Percentiles rank a stretch among this genome's conserved stretches.
Conservation (phyloP, 2,113 vertebrate species). For the Thymallus thymallus region DNA sequence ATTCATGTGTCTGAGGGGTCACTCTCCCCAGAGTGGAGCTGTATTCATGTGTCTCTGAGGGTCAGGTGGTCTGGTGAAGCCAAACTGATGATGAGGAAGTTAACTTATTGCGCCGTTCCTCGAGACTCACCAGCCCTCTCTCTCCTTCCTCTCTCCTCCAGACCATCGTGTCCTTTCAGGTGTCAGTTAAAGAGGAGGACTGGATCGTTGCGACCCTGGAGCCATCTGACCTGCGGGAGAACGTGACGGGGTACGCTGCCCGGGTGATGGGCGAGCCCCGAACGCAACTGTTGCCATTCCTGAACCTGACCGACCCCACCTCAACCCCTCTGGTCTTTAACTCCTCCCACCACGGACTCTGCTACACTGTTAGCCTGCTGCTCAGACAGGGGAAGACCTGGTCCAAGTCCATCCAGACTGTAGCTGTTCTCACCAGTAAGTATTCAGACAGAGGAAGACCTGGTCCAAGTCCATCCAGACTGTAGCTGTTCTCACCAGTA, state of each 20-base stretch:
- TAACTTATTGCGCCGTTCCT: too few species aligned
- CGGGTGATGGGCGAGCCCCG: slow-evolving; percentile 88
- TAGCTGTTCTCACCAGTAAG: slow-evolving; percentile 87
- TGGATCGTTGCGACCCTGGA: slow-evolving; percentile 79
- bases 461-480: slow-evolving; percentile 80
- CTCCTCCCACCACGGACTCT: slow-evolving; percentile 85
- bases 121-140: slow-evolving; percentile 6
- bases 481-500: slow-evolving; percentile 87
- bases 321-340: slow-evolving; percentile 82
- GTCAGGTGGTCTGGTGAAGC: too few species aligned
- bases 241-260: slow-evolving; percentile 80
- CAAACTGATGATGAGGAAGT: too few species aligned
- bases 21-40: too few species aligned
- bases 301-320: slow-evolving; percentile 74
- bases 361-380: slow-evolving; percentile 87
- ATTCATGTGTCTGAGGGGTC: too few species aligned
- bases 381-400: slow-evolving; percentile 74
- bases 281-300: slow-evolving; percentile 81
- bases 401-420: slow-evolving; percentile 77
- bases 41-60: too few species aligned
- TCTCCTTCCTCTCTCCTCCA: slow-evolving; percentile 35
- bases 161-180: slow-evolving; percentile 76
- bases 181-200: slow-evolving; percentile 76
- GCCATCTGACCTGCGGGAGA: slow-evolving; percentile 77
- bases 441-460: slow-evolving; percentile 59